Conservation (phyloP, 2,888 invertebrate genomes). For the Galeopsomyia nigrocyanea region DNA sequence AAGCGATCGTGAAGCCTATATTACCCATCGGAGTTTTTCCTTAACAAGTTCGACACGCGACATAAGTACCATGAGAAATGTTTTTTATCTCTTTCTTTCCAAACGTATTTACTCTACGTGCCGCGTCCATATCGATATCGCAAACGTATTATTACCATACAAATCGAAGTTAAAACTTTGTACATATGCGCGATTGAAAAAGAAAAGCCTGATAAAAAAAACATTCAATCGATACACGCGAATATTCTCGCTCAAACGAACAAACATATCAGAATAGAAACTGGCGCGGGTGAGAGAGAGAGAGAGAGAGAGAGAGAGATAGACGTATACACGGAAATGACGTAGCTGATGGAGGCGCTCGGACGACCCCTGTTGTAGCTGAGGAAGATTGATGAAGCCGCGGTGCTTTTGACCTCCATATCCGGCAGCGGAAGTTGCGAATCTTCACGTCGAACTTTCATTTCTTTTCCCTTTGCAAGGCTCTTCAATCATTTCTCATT, state of each 20-base stretch:
- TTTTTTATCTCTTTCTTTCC: no score
- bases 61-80: constrained; percentile 15
- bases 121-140: no score
- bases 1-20: constrained; percentile 12
- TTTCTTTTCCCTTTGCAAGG: constrained; percentile 24
- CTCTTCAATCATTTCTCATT: constrained; percentile 23
- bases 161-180: no score
- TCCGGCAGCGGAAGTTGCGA: constrained; percentile 36
- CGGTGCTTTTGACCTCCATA: constrained; percentile 19
- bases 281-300: not conserved
- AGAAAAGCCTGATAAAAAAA: no score
- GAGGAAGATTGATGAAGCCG: constrained; percentile 60
- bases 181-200: no score
- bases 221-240: no score
- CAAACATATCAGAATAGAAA: no score
- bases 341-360: constrained; percentile 60
- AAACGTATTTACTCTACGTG: no score
- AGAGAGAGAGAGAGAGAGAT: not conserved
- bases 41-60: not conserved
- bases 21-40: no score
- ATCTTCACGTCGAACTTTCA: constrained; percentile 37
- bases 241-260: no score
- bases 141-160: no score
- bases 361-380: not conserved
- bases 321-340: constrained; percentile 59